Base-by-base conservation (phyloP, 35 echinoderm and acorn worm species). In the Apostichopus japonicus region DNA sequence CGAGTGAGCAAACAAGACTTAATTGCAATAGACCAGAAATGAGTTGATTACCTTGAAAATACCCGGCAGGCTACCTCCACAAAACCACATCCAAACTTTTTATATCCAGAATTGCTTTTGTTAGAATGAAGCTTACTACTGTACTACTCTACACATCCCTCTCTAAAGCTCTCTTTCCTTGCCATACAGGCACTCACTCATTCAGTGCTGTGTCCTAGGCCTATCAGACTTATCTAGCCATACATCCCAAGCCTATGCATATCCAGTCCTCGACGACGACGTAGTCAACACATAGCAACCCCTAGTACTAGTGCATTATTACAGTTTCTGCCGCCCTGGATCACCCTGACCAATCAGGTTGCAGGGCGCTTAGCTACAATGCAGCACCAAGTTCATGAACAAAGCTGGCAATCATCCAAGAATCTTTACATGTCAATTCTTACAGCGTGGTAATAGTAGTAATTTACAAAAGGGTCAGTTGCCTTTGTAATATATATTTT, bases 361-460 rank as follows among this genome's bases (percentile, higher is more conserved):
- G 8, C 56, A 84, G 71, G 81, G 54, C 55, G 81, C 81, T 44
- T 84, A 84, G 81, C 53, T 84, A 59, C 56, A 58, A 57, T n/a
- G 81, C 81, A 57, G 56, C 56, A 84, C 57, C 81, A 84, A 84
- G 81, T 84, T 58, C 81, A 84, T 55, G 81, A 84, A 84, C 81
- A 84, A 84, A 84, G 81, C 81, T 84, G 81, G 81, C 81, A 84
- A 23, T 11, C 53, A 57, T 84, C 81, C 81, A 84, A 84, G 19
- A 84, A 84, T 54, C 6, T 54, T 19, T 58, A 84, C 81, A 84
- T 84, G 81, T 84, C 54, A 57, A 83, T 8, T 57, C 63, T 67
- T 15, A 19, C 17, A 75, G 71, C 13, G 13, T 61, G 13, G 13
- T 10, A 61, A 61, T 19, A 75, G 71, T 75, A 23, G 71, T 21